Base-by-base conservation (phyloP, 1,140 invertebrate genomes). In the Pseudoatta argentina region DNA sequence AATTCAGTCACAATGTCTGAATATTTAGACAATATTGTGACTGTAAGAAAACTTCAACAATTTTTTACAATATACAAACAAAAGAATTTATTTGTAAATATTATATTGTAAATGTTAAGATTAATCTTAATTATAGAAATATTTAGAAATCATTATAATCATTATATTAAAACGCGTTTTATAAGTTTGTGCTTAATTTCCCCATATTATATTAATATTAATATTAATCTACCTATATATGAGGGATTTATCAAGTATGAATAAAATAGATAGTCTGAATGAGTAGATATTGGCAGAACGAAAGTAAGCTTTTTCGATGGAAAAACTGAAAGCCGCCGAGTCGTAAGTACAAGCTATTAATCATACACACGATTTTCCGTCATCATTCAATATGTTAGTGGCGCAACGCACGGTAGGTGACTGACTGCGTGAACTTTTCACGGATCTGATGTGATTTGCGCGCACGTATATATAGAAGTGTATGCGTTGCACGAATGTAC, bases 401-500 rank as follows among this genome's bases (percentile, higher is more conserved):
- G 48, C 44, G 76, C 27, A 78, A 71, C 61, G 27, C 61, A 30
- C n/a, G n/a, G 53, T 7, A 1, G 51, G 34, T 14, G 30, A 34
- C n/a, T 16, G 24, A 16, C 27, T 39, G 12, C 24, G 64, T 12
- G 10, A 57, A 59, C 7, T 30, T 44, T 21, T 71, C 21, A 73
- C 63, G 30, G 55, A 85, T 85, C 55, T 51, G 44, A 66, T 34
- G 55, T 2, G 59, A 89, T 86, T 79, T 64, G 57, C 18, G 44
- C 27, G 59, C 51, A 59, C 64, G 30, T 12, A 82, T 69, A 87
- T 24, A 51, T 51, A 4, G 57, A 86, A 16, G 73, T 64, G 27
- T 79, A 85, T 24, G 73, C 69, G n/a, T 51, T 63, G 39, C 24
- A 12, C 71, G 67, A 3, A 3, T 81, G 63, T 64, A 89, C 87